These are phyloP conservation scores for Ecliptopera silaceata DNA, from an alignment of 2,888 invertebrate species.

Conservation along the genomic window DNA sequence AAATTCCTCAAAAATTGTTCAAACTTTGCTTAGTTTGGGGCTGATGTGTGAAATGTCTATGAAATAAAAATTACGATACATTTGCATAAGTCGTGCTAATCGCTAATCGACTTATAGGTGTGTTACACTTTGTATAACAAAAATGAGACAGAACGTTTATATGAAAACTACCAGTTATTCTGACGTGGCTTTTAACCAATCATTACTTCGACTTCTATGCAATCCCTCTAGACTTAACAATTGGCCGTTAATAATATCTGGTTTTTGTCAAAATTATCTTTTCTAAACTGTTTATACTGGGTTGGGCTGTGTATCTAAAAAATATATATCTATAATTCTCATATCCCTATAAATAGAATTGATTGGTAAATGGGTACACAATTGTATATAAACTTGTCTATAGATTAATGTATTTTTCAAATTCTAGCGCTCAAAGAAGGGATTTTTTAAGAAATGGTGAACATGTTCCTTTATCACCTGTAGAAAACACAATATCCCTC, in stretches of 20 bases:
- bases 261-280: conserved; percentile 20
- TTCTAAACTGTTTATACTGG: conserved; percentile 2
- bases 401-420: conserved; percentile 56
- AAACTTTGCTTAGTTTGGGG: too few relatives aligned
- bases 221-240: conserved; percentile 1
- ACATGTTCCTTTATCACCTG: conserved; percentile 64
- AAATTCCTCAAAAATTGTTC: too few relatives aligned
- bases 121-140: conserved; percentile 1
- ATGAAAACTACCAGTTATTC: background rate
- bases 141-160: background rate
- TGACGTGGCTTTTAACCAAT: conserved; percentile 11
- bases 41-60: too few relatives aligned
- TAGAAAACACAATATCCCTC: conserved; percentile 59
- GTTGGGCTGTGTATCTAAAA: background rate
- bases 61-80: too few relatives aligned
- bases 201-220: conserved; percentile 1
- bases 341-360: background rate
- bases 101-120: too few relatives aligned
- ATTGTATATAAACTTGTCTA: conserved; percentile 15
- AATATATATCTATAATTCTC: background rate
- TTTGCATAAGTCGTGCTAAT: too few relatives aligned
- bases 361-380: conserved; percentile 11
- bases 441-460: conserved; percentile 77
- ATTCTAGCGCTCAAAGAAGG: conserved; percentile 80
- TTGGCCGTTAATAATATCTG: conserved; percentile 11